Base-by-base conservation (phyloP, 2,888 invertebrate species). In the Dryobotodes eremita region DNA sequence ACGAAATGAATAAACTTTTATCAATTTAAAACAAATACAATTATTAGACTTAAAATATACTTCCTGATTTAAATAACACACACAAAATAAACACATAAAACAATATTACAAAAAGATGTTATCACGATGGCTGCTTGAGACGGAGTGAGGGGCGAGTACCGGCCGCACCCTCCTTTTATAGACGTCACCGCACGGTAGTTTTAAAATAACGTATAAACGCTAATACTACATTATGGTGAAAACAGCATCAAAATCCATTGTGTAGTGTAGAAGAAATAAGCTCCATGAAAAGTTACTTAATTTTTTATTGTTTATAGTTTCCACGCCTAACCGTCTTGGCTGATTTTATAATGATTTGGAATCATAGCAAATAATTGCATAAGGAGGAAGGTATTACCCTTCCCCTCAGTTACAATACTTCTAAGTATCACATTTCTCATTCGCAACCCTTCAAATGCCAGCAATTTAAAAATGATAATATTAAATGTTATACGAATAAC, bases 371-470 rank as follows among this genome's bases (percentile, higher is more conserved):
- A 26, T 31, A 53, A 70, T 79, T 20, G 42, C 23, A 13, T 26
- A 61, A 64, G 6, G 7, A 65, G 17, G 50, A 64, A 36, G 20
- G 13, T 55, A 55, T 17, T n/a, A 20, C 5, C 13, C 17, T n/a
- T 23, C n/a, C 50, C 7, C 50, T 36, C 13, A 48, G 13, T 48
- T 42, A 13, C 48, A 50, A 42, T 31, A 20, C 6, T 20, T 36
- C 20, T 17, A 55, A 55, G 1, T 61, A 62, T 68, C 57, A n/a
- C 81, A 80, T 85, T 80, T 85, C 82, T 88, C 86, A 82, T 84
- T 86, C 66, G 66, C 66, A 59, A 79, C 79, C 75, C 78, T 76
- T 82, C 66, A 77, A 82, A 83, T 80, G 68, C 74, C 55, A 50
- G 31, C 42, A 61, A 66, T 66, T 71, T 82, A 68, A 75, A 57